Evolutionary conservation across 2,888 invertebrate species (phyloP).

Genomic region (Drosophila lacicola): DNA sequence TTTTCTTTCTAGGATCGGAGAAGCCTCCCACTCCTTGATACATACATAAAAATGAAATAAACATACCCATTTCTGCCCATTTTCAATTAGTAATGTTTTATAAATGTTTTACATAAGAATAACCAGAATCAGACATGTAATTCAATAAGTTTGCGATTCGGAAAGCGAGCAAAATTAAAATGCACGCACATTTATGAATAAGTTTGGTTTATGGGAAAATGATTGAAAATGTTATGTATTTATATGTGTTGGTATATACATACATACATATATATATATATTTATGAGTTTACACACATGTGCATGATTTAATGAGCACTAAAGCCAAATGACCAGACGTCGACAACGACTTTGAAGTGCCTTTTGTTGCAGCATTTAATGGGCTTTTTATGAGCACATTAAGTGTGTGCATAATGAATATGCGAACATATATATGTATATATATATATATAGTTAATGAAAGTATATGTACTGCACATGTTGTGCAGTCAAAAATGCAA

Average conservation of each 20-base stretch:
- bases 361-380: constrained; percentile 46
- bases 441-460: background rate
- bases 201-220: too few species aligned
- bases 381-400: constrained; percentile 53
- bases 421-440: constrained; percentile 11
- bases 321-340: constrained; percentile 25
- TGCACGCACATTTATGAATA: too few species aligned
- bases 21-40: too few species aligned
- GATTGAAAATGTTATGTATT: background rate
- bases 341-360: constrained; percentile 44
- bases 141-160: too few species aligned
- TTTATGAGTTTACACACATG: constrained; percentile 11
- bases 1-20: too few species aligned
- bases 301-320: constrained; percentile 41
- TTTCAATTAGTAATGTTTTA: too few species aligned
- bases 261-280: background rate
- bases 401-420: constrained; percentile 29
- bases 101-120: too few species aligned
- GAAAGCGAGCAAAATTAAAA: too few species aligned
- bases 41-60: too few species aligned
- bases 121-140: too few species aligned
- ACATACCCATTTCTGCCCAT: too few species aligned
- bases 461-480: background rate
- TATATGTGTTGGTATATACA: background rate
- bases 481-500: background rate